These are phyloP conservation scores for Neria commutata DNA, from an alignment of 2,888 invertebrate genomes.

Conservation along the genomic window DNA sequence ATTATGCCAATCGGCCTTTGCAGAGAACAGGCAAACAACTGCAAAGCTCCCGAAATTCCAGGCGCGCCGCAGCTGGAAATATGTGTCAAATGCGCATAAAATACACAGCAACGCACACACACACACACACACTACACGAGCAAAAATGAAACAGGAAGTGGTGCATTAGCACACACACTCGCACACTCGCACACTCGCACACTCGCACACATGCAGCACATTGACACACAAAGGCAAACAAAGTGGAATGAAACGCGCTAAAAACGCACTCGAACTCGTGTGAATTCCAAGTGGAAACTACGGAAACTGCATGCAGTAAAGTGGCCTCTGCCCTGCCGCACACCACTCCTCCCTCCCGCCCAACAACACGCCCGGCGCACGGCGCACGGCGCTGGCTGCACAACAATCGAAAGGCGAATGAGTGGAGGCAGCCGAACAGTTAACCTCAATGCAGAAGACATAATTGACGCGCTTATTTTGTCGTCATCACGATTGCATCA, in stretches of 20 bases:
- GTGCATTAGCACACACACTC: constrained; percentile 51
- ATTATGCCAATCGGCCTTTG: constrained; percentile 31
- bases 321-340: constrained; percentile 29
- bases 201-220: background rate
- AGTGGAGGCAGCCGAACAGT: constrained; percentile 18
- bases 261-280: constrained; percentile 9
- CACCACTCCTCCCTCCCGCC: constrained; percentile 22
- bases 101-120: background rate
- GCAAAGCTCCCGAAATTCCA: constrained; percentile 49
- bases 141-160: constrained; percentile 50
- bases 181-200: background rate
- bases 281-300: constrained; percentile 18
- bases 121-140: background rate
- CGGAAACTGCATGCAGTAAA: constrained; percentile 31
- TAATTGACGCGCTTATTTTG: constrained; percentile 30
- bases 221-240: background rate
- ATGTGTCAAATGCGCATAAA: constrained; percentile 59
- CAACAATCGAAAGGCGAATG: constrained; percentile 24
- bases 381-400: constrained; percentile 35
- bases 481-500: constrained; percentile 42
- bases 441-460: constrained; percentile 30
- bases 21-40: constrained; percentile 17
- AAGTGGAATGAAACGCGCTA: background rate
- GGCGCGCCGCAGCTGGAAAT: constrained; percentile 58
- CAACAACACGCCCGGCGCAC: constrained; percentile 26